phyloP scores from a whole-genome alignment of 2,797 vertebrate species.

The Euphonia xanthogaster region DNA sequence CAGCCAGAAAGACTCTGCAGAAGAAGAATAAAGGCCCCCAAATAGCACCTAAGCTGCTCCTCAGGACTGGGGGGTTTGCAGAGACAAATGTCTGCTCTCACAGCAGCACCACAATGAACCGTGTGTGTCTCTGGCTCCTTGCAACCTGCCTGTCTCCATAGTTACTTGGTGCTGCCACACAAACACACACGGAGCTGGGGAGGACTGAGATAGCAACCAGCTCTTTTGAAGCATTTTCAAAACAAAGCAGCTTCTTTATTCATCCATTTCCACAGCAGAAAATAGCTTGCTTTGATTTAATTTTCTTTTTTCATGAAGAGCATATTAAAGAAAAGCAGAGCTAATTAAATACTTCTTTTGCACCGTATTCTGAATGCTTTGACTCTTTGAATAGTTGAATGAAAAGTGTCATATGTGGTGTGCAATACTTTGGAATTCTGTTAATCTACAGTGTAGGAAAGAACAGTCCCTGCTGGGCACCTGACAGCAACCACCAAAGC shows the following conservation, averaged over 20 bases:
- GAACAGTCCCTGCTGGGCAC: not conserved
- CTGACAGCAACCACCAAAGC: not conserved
- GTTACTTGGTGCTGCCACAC: conserved; percentile 9
- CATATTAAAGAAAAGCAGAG: not conserved
- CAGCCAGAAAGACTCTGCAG: not conserved
- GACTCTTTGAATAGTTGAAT: not conserved
- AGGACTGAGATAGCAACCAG: conserved; percentile 8
- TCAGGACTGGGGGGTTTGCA: accelerated
- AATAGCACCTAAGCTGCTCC: not conserved
- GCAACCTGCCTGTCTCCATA: conserved; percentile 34
- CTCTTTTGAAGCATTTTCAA: not conserved
- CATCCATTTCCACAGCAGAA: not conserved
- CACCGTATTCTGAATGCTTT: not conserved
- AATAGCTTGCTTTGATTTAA: not conserved
- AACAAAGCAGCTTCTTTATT: conserved; percentile 37
- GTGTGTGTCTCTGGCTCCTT: not conserved
- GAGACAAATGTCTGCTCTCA: not conserved
- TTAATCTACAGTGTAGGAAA: not conserved
- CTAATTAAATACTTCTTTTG: conserved; percentile 1
- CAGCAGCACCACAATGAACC: not conserved
- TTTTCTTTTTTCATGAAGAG: not conserved
- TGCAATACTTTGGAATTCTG: not conserved
- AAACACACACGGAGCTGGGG: not conserved
- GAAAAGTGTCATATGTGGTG: not conserved
- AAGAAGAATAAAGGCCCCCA: not conserved